Evolutionary conservation across 2,113 vertebrate species (phyloP).

Genomic region (Pterocles burchelli): DNA sequence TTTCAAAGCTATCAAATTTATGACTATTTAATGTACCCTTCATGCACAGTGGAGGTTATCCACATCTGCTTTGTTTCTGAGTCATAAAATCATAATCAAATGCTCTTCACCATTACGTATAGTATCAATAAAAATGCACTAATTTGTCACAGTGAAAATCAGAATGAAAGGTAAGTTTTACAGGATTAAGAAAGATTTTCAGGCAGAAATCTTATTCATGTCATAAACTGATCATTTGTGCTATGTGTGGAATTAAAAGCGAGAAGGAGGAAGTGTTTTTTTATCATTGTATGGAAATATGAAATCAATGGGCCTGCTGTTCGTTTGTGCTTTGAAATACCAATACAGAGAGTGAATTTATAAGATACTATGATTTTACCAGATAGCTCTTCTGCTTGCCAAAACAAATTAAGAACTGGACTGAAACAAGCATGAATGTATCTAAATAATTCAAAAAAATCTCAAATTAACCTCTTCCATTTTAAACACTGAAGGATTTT

Average conservation of each 20-base stretch:
- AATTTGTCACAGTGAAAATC: conserved; percentile 23
- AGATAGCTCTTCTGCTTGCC: neutral
- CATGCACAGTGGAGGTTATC: conserved; percentile 13
- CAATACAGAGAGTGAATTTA: neutral
- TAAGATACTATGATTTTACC: neutral
- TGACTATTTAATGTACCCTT: conserved; percentile 35
- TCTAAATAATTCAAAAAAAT: neutral
- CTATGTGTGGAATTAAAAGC: neutral
- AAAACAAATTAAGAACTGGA: neutral
- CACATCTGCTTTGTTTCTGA: conserved; percentile 44
- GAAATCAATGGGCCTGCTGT: neutral
- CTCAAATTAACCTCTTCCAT: neutral
- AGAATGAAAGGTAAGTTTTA: conserved; percentile 7
- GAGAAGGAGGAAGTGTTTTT: neutral
- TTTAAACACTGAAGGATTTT: neutral
- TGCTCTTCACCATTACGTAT: neutral
- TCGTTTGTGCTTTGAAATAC: conserved; percentile 20
- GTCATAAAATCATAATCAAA: conserved; percentile 27
- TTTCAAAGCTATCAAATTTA: conserved; percentile 5
- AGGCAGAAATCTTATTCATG: neutral
- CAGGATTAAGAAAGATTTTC: conserved; percentile 15
- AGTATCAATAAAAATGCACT: conserved; percentile 35
- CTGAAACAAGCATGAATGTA: neutral
- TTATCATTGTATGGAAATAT: neutral
- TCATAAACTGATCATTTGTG: neutral